Conservation (phyloP, 2,797 vertebrate species). For the Melanotaenia boesemani region DNA sequence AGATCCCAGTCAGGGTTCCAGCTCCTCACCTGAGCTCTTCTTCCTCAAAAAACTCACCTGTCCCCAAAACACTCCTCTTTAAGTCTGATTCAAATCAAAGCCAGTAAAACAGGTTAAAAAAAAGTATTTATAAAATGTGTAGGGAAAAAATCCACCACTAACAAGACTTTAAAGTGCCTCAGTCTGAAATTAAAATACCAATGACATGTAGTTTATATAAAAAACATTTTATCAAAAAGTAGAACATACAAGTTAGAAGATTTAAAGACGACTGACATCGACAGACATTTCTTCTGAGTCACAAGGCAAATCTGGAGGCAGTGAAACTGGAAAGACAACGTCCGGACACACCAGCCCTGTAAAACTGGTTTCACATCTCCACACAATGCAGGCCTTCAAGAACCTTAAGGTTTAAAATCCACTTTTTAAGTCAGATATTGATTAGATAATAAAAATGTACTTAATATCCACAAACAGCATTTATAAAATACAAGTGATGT, state of each 20-base stretch:
- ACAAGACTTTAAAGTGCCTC: too few relatives aligned
- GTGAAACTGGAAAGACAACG: constrained; percentile 78
- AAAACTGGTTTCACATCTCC: constrained; percentile 76
- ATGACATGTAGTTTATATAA: neutral
- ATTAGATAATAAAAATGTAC: neutral
- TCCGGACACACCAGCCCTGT: constrained; percentile 56
- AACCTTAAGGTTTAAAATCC: neutral
- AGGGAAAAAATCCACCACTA: too few relatives aligned
- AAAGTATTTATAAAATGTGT: neutral
- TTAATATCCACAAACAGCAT: neutral
- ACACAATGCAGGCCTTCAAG: constrained; percentile 24
- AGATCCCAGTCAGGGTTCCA: neutral
- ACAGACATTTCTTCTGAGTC: constrained; percentile 44
- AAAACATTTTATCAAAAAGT: constrained; percentile 13
- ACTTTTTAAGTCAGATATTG: neutral
- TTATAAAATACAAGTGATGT: neutral
- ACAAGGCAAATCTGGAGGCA: constrained; percentile 56
- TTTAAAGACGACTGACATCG: neutral
- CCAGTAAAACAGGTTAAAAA: constrained; percentile 5
- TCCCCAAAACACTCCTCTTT: neutral
- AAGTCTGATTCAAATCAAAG: neutral
- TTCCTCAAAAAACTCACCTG: neutral
- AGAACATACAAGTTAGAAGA: neutral
- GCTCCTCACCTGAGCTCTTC: constrained; percentile 13
- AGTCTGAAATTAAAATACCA: neutral